Conservation (phyloP, 2,113 vertebrate species). For the Mus spicilegus region DNA sequence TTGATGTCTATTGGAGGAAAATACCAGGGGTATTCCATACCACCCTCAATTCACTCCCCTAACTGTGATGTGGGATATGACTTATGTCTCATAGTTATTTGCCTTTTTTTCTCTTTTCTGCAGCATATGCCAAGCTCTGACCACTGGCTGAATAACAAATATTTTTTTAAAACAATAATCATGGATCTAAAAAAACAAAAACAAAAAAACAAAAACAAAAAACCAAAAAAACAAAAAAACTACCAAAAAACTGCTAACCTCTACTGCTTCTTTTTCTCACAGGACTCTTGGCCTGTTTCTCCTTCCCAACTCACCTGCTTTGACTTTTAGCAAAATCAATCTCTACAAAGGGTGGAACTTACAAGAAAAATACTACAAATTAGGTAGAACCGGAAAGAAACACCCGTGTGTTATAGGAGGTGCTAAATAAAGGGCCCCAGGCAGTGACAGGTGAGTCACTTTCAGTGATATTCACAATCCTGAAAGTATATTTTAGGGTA, state of each 20-base stretch:
- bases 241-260: background rate
- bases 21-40: background rate
- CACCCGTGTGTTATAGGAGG: background rate
- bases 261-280: background rate
- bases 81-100: background rate
- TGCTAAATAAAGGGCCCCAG: background rate
- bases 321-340: background rate
- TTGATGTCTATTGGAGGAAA: background rate
- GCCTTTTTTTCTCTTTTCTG: background rate
- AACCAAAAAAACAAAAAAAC: no score
- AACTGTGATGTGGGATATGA: background rate
- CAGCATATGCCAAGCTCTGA: background rate
- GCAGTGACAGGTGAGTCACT: background rate
- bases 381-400: background rate
- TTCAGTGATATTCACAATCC: background rate
- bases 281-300: background rate
- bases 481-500: background rate
- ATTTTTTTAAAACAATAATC: conserved; percentile 35
- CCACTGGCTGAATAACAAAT: background rate
- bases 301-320: background rate
- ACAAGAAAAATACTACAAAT: background rate
- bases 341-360: background rate
- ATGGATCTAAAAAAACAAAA: background rate
- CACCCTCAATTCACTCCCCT: background rate
- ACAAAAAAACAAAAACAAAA: no score